Base-by-base conservation (phyloP, 2,888 invertebrate genomes). In the Shargacucullia verbasci region DNA sequence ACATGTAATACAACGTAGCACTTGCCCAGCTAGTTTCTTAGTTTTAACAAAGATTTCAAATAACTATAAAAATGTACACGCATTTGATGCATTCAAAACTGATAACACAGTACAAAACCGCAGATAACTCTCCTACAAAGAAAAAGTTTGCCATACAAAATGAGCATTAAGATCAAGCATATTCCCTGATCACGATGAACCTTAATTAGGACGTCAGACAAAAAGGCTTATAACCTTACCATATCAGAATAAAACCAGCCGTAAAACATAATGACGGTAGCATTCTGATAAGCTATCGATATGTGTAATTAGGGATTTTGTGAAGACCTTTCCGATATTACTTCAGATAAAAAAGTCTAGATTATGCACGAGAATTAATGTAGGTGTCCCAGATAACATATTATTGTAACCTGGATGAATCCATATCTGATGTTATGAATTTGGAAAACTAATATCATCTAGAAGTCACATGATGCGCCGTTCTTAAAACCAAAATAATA, bases 191-290 rank as follows among this genome's bases (percentile, higher is more conserved):
- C 10, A 46, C 39, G 35, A 67, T 60, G 60, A 53, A 43, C 55
- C n/a, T 60, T 56, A 60, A 71, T 69, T 47, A 53, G 56, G 63
- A 63, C 55, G 31, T 53, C 49, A 59, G 33, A 47, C 43, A 49
- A 20, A n/a, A 34, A 59, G 35, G 69, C 49, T 43, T 35, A 44
- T 35, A 45, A 55, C 46, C 40, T 43, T 39, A 7, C 44, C 34
- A 33, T 63, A 59, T 63, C 54, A 53, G 50, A 50, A 63, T 57
- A 73, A 59, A 59, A 69, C 58, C 44, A 43, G 44, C 48, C 63
- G 41, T 70, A 69, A 69, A 69, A 58, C 47, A 57, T 52, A 68
- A 67, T 72, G 50, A 58, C 47, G 53, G 54, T 48, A 54, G 47
- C 55, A 29, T 14, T 41, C 38, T 56, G 64, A 69, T 57, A 52